Evolutionary conservation across 2,888 invertebrate species (phyloP).

Genomic region (Hipparchia semele): DNA sequence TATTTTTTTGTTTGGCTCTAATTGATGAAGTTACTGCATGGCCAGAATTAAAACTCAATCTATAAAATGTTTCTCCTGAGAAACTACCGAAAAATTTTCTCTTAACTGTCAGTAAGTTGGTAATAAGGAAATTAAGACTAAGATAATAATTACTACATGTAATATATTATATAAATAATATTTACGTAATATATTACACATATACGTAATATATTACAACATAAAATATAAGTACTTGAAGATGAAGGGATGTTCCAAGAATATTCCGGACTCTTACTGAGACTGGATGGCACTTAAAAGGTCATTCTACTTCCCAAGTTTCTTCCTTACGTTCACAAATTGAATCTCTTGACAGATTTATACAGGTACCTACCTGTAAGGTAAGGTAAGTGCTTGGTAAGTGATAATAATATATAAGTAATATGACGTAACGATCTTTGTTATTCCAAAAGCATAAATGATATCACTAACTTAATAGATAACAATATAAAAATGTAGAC

Average conservation of each 20-base stretch:
- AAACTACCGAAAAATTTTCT: too few relatives aligned
- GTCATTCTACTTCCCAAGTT: slow-evolving; percentile 50
- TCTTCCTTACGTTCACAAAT: slow-evolving; percentile 30
- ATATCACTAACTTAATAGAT: neutral
- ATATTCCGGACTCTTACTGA: slow-evolving; percentile 35
- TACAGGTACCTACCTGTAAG: neutral
- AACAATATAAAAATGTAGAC: neutral
- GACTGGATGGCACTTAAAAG: slow-evolving; percentile 53
- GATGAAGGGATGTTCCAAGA: slow-evolving; percentile 29
- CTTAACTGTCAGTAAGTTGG: too few relatives aligned
- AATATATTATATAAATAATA: too few relatives aligned
- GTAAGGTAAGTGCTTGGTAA: too few relatives aligned
- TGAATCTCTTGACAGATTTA: neutral
- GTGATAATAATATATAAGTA: neutral
- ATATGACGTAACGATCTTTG: slow-evolving; percentile 9
- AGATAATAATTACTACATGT: too few relatives aligned
- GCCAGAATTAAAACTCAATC: too few relatives aligned
- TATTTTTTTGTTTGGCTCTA: too few relatives aligned
- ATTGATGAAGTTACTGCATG: too few relatives aligned
- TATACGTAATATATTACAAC: too few relatives aligned
- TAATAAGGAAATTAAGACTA: too few relatives aligned
- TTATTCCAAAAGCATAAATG: neutral
- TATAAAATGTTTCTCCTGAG: too few relatives aligned
- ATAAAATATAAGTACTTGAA: neutral
- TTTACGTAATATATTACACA: too few relatives aligned